Evolutionary conservation across 2,888 invertebrate species (phyloP), one percentile per base, ranked within the genome.

Genomic region (Trichopria drosophilae): DNA sequence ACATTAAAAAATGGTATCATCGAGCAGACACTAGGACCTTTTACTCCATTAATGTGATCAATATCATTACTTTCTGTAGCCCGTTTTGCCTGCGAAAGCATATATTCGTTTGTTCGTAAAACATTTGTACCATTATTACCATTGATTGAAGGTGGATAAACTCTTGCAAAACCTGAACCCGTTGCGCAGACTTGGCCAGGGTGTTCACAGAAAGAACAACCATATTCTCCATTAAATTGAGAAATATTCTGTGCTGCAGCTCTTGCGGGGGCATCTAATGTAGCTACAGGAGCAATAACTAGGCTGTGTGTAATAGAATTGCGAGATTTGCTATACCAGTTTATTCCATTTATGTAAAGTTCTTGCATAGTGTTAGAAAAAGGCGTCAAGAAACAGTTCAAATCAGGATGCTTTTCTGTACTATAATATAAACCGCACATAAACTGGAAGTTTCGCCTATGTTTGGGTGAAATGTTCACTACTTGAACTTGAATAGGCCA

Each of bases 401-500:
- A 41, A 23, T 24, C 26, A 6, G 54, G 37, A 19, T 54, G 40
- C 7, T 49, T 13, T 2, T 19, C 12, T 10, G 3, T 23, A 20
- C 37, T 42, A 24, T 49, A 53, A 2, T 44, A 44, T n/a, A 49
- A 10, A 20, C 53, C 48, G 22, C 9, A 7, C n/a, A 44, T 18
- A 24, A 48, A 49, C 31, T 49, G 41, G 18, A 35, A 48, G 6
- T 10, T 34, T 13, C 40, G 22, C 29, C 48, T 32, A 6, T 32
- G 16, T 16, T 49, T 7, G 4, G 53, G 28, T 5, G 48, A 20
- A 6, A 44, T 36, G 44, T 53, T 49, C 0, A 44, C 7, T 35
- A 53, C 29, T 34, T 49, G 23, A 20, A 36, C 34, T 28, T 49
- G 53, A 7, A 48, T 12, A 4, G 37, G 48, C 53, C 52, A 53